Evolutionary conservation across 2,888 invertebrate genomes (phyloP), one percentile per base, ranked within the genome.

Genomic region (Cinara cedri): DNA sequence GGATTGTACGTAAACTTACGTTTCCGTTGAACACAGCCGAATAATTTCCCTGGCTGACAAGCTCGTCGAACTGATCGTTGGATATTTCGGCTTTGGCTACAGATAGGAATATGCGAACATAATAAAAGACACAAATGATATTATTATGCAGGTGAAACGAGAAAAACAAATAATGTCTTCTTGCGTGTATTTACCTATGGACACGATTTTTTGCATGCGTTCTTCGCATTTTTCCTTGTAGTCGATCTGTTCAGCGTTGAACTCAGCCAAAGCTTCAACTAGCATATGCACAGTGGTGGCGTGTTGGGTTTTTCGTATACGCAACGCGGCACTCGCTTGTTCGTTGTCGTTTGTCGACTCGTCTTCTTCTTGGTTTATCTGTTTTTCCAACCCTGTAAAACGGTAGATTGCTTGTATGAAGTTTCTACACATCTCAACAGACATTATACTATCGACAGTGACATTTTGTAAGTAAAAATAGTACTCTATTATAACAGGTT

Each of bases 141-240:
- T 34, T 34, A 34, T 34, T 34, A 34, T 34, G 6, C 34, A 6
- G 34, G 34, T 34, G n/a, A n/a, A 34, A 34, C 34, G 34, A 34
- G 34, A 6, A 34, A 34, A 34, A 34, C 34, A 34, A 34, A 34
- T 4, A 4, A 34, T 6, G 34, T 6, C 34, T 34, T 34, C 3
- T 34, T 34, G 34, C 34, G 6, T n/a, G 34, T 34, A 34, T 16
- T 49, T 85, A 89, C 89, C 88, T 84, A 89, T 89, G 83, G 88
- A 88, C 81, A 89, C 84, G 83, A 89, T 89, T 82, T 89, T 85
- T 82, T 88, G 88, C 81, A 89, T 89, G 81, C 89, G 85, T 74
- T 87, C 88, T 84, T 89, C 89, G 85, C 89, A 89, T 82, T 88
- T 84, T 83, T 89, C 88, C 82, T 89, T 84, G 85, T 89, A 89